Percentiles rank a stretch among this genome's conserved stretches.
phyloP scores from a whole-genome alignment of 2,888 invertebrate genomes.

The Julus scandinavius region DNA sequence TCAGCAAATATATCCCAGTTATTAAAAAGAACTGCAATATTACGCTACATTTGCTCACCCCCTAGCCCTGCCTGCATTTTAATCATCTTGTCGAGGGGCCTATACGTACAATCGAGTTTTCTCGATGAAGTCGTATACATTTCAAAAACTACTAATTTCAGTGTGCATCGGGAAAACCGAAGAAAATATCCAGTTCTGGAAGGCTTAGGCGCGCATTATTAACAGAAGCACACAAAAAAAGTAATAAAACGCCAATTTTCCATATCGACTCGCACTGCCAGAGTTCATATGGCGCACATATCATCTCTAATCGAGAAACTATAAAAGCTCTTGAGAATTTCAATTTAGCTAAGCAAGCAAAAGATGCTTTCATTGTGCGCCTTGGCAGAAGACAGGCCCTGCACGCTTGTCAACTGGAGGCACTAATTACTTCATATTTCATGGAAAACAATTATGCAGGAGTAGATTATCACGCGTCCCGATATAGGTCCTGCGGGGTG shows the following conservation, averaged over 20 bases:
- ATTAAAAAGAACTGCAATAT: slow-evolving; percentile 24
- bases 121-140: neutral
- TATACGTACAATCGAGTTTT: neutral
- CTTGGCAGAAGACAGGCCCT: neutral
- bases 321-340: slow-evolving; percentile 39
- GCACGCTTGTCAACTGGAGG: neutral
- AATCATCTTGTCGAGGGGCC: slow-evolving; percentile 1
- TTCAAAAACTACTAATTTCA: slow-evolving; percentile 18
- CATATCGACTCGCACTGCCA: slow-evolving; percentile 9
- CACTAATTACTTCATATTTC: slow-evolving; percentile 53
- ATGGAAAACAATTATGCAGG: slow-evolving; percentile 49
- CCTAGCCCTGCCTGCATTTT: neutral
- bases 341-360: slow-evolving; percentile 43
- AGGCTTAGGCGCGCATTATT: slow-evolving; percentile 16
- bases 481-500: slow-evolving; percentile 51
- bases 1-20: neutral
- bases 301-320: slow-evolving; percentile 33
- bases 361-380: neutral
- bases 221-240: neutral
- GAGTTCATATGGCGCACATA: neutral
- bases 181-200: neutral
- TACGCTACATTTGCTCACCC: neutral
- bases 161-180: neutral
- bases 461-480: slow-evolving; percentile 39
- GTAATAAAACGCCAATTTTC: slow-evolving; percentile 43